Conservation (phyloP, 2,888 invertebrate genomes). For the Lobophora halterata region DNA sequence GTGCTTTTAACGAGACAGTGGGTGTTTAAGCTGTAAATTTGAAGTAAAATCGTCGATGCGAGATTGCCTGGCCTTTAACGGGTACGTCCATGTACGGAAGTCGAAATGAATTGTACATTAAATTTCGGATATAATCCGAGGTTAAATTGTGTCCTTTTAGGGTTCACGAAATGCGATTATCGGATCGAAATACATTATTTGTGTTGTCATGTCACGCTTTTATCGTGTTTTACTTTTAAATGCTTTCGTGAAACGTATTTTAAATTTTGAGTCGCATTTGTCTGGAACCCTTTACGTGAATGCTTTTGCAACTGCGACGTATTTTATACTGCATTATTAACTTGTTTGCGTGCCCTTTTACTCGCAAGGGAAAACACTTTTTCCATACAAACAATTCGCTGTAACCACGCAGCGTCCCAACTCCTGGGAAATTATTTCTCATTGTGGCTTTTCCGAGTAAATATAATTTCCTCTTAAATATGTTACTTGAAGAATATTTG, state of each 20-base stretch:
- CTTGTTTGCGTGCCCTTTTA: background rate
- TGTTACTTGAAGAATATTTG: conserved; percentile 22
- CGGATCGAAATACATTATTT: background rate
- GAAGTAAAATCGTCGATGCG: conserved; percentile 8
- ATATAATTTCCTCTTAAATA: conserved; percentile 20
- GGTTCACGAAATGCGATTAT: background rate
- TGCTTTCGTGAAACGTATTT: too few species aligned
- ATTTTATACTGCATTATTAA: background rate
- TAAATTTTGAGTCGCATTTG: too few species aligned
- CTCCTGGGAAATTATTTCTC: conserved; percentile 28
- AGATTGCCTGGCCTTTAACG: conserved; percentile 7
- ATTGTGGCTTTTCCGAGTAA: conserved; percentile 21
- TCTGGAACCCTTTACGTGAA: too few species aligned
- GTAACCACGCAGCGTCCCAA: conserved; percentile 6
- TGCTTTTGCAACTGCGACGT: too few species aligned
- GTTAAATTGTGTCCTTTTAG: conserved; percentile 8
- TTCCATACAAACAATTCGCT: conserved; percentile 19
- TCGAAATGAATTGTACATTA: conserved; percentile 7
- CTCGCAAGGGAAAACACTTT: background rate
- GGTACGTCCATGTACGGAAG: conserved; percentile 11
- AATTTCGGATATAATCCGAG: conserved; percentile 3
- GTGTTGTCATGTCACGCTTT: too few species aligned
- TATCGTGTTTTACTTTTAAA: too few species aligned
- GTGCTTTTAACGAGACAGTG: conserved; percentile 21
- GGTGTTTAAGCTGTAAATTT: conserved; percentile 14